Percentiles rank a stretch among this genome's conserved stretches.
Evolutionary conservation across 2,113 vertebrate genomes (phyloP).

Genomic region (Urocynchramus pylzowi): DNA sequence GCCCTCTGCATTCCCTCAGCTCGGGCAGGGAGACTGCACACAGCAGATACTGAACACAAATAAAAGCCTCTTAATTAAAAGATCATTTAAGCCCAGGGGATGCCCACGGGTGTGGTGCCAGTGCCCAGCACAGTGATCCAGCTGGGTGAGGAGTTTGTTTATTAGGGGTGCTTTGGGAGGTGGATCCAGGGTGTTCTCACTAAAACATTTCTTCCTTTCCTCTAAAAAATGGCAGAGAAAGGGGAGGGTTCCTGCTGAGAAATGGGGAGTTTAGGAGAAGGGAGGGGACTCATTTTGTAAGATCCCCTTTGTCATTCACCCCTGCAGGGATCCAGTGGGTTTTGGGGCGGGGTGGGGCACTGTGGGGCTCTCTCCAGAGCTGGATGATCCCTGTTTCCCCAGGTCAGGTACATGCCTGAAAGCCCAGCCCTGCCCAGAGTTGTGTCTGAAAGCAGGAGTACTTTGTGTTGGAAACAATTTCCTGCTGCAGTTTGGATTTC

Average conservation of each 20-base stretch:
- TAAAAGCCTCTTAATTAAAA: neutral
- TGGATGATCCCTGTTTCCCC: neutral
- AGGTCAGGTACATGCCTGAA: fast-evolving
- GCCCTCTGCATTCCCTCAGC: neutral
- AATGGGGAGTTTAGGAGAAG: neutral
- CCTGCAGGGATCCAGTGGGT: fast-evolving
- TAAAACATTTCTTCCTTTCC: neutral
- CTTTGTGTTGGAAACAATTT: neutral
- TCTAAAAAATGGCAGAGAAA: neutral
- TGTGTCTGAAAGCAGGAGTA: neutral
- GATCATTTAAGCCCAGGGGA: neutral
- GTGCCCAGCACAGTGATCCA: neutral
- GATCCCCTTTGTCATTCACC: fast-evolving
- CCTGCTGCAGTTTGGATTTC: constrained; percentile 28
- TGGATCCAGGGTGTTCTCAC: neutral
- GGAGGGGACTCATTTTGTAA: neutral
- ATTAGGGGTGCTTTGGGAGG: neutral
- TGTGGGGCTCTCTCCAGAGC: neutral
- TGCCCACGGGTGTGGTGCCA: neutral
- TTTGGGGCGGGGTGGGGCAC: neutral
- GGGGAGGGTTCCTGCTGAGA: neutral
- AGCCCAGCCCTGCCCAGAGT: neutral
- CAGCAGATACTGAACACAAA: neutral
- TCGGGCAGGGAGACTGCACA: neutral
- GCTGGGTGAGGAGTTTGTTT: neutral